phyloP scores from a whole-genome alignment of 2,113 vertebrate genomes.

The Pomatostomus ruficeps region DNA sequence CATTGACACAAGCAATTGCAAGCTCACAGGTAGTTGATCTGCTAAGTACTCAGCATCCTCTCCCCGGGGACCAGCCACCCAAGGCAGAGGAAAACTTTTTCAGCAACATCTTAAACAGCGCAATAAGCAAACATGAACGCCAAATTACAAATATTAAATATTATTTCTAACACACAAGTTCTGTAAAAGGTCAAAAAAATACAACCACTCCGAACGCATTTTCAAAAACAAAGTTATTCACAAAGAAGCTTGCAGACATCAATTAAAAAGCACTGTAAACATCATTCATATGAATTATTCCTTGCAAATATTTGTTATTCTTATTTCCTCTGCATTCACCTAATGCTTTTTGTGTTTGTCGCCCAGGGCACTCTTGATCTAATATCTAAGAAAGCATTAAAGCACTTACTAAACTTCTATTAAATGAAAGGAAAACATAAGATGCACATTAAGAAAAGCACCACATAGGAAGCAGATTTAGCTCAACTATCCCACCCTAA shows the following conservation, averaged over 20 bases:
- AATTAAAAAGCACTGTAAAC: neutral
- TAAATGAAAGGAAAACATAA: neutral
- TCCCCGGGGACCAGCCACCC: neutral
- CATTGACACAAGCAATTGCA: neutral
- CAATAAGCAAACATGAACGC: neutral
- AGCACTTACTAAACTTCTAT: neutral
- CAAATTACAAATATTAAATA: neutral
- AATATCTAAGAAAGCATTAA: neutral
- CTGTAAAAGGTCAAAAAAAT: neutral
- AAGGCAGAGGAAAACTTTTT: neutral
- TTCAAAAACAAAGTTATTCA: neutral
- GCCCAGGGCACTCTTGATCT: neutral
- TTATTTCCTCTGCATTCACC: neutral
- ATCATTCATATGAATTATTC: neutral
- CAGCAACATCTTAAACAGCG: neutral
- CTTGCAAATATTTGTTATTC: neutral
- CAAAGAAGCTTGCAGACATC: neutral
- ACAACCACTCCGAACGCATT: neutral
- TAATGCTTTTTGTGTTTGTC: neutral
- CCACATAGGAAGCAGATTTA: neutral
- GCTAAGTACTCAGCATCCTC: neutral
- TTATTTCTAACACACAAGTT: neutral
- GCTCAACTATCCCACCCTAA: neutral
- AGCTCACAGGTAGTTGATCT: neutral
- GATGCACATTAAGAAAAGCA: neutral